Base-by-base conservation (phyloP, 2,888 invertebrate species). In the Cantharis rufa region DNA sequence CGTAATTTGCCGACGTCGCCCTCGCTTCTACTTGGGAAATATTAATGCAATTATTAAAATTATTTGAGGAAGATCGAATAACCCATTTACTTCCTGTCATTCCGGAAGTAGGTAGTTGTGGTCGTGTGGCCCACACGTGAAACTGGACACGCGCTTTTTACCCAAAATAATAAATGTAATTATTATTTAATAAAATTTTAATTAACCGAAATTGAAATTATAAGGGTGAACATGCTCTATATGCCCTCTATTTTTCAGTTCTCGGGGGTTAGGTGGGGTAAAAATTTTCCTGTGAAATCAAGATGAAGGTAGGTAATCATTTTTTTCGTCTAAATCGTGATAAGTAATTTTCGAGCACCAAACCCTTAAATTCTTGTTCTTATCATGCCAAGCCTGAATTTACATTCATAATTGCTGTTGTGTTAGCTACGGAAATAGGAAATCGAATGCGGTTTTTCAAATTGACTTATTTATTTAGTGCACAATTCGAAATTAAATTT, bases 101-200 rank as follows among this genome's bases (percentile, higher is more conserved):
- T 79, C 84, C 84, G 86, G 86, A 86, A 86, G 84, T 85, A 84
- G 84, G 84, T 83, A 83, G 85, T 85, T 84, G 82, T 79, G 82
- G 82, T 82, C 85, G 84, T 84, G 84, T 82, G 84, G 79, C 82
- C 80, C 78, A 81, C 85, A 84, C 84, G 85, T 85, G 86, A 81
- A 81, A 80, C 68, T 76, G 74, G 82, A 81, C 85, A 85, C 86
- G 84, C 83, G 82, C 80, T 81, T 77, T 75, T 79, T 78, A 72
- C 70, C 69, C 16, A 68, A n/a, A 74, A 74, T 74, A 74, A 62
- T 62, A 74, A 32, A 28, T 28, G 62, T n/a, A 62, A 61, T 69
- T 73, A 69, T 73, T 69, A 73, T 73, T 73, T 15, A 68, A 68
- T 73, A 73, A 73, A 69, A 73, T 61, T 48, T 68, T 68, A 66